A percentile compares a stretch with the other conserved stretches of the same genome.
These are phyloP conservation scores for Apodemia hepburni DNA, from an alignment of 2,888 invertebrate species.

Conservation along the genomic window DNA sequence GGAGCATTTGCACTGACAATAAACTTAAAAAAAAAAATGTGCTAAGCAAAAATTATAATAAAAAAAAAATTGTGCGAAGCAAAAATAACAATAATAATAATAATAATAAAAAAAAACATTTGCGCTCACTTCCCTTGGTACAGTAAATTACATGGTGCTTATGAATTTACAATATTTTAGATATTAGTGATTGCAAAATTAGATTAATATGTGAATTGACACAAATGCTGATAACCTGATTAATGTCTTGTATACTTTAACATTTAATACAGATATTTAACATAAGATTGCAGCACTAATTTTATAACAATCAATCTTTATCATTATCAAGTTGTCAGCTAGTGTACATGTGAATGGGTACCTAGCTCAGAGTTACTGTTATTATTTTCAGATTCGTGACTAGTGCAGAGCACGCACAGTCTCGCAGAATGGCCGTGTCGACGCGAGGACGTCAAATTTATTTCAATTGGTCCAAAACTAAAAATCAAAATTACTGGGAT, in stretches of 20 bases:
- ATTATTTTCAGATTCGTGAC: constrained; percentile 11
- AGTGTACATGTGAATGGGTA: constrained; percentile 11
- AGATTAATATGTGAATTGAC: background rate
- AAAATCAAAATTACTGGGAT: background rate
- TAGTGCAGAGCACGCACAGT: constrained; percentile 33
- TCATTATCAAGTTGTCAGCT: constrained; percentile 12
- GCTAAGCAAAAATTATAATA: too few relatives aligned
- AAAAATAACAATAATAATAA: too few relatives aligned
- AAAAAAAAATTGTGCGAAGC: too few relatives aligned
- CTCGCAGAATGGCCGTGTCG: constrained; percentile 30
- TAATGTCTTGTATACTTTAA: background rate
- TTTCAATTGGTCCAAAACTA: background rate
- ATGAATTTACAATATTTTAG: too few relatives aligned
- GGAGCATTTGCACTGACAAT: too few relatives aligned
- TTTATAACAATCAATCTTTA: background rate
- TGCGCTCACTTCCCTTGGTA: background rate
- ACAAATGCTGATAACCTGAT: constrained; percentile 4
- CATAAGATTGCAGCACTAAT: background rate
- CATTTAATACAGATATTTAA: background rate
- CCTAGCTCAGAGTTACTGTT: constrained; percentile 11
- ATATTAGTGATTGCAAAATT: too few relatives aligned
- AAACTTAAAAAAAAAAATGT: too few relatives aligned
- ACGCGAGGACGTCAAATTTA: background rate
- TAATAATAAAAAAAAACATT: background rate
- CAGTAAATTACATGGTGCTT: background rate